These are phyloP conservation scores for Capreolus pygargus DNA, from an alignment of 2,113 vertebrate species.

Conservation along the genomic window DNA sequence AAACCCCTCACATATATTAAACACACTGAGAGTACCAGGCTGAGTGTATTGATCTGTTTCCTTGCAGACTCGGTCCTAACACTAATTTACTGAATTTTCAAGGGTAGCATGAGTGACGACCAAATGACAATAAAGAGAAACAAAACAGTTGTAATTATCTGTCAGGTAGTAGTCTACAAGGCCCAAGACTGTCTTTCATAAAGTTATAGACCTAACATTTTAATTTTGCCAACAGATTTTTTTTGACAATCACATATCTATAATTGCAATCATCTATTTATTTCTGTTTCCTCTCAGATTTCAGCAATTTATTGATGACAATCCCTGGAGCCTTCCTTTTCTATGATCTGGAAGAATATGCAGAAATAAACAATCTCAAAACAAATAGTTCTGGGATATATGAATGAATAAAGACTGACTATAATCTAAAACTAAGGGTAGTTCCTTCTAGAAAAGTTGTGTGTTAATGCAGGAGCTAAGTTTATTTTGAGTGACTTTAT, in stretches of 20 bases:
- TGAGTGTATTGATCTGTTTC: background rate
- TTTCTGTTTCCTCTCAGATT: background rate
- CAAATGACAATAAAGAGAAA: background rate
- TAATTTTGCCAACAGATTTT: background rate
- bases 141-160: background rate
- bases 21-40: background rate
- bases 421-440: background rate
- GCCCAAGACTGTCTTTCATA: background rate
- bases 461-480: background rate
- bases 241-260: background rate
- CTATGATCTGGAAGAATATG: background rate
- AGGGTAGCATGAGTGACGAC: background rate
- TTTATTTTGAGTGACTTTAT: background rate
- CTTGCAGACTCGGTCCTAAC: background rate
- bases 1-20: background rate
- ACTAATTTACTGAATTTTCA: background rate
- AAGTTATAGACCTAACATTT: background rate
- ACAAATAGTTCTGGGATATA: background rate
- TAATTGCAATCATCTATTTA: background rate
- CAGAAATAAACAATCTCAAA: background rate
- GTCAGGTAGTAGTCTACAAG: background rate
- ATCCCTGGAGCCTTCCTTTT: background rate
- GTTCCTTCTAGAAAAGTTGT: background rate
- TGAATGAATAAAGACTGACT: background rate
- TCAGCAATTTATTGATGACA: background rate